Evolutionary conservation across 2,888 invertebrate genomes (phyloP).

Genomic region (Thysanoteuthis rhombus): DNA sequence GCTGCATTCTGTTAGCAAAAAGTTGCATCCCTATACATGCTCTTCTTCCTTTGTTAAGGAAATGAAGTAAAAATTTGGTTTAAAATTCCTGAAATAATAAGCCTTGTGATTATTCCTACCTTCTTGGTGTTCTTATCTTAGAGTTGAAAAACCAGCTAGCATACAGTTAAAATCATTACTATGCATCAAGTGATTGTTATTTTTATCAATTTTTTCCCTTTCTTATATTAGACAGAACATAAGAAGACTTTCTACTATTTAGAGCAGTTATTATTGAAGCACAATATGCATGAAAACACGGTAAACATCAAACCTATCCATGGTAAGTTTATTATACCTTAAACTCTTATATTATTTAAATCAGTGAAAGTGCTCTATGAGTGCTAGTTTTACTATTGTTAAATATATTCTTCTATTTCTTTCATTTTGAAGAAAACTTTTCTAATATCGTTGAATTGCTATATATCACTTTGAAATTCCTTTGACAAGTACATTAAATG

Average conservation of each 20-base stretch:
- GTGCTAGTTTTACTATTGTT: not conserved
- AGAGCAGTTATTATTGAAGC: conserved; percentile 95
- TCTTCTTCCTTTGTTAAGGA: not conserved
- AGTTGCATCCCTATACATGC: too few species aligned
- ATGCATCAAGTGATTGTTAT: not conserved
- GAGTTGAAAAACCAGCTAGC: not conserved
- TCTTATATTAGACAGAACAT: conserved; percentile 79
- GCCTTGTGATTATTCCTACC: not conserved
- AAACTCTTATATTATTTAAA: not conserved
- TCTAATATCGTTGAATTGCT: not conserved
- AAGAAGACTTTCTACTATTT: conserved; percentile 97
- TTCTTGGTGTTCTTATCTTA: not conserved
- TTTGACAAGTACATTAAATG: not conserved
- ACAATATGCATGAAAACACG: conserved; percentile 80
- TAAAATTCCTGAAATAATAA: not conserved
- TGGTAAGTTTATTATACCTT: conserved; percentile 72
- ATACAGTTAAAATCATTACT: not conserved
- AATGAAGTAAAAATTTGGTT: not conserved
- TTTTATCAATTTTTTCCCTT: conserved; percentile 16
- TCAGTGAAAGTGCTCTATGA: not conserved
- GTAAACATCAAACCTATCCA: conserved; percentile 69
- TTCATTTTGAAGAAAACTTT: not conserved
- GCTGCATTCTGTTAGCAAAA: too few species aligned
- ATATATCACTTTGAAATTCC: not conserved
- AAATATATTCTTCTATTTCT: not conserved